Base-by-base conservation (phyloP, 2,888 invertebrate genomes). In the Syritta pipiens region DNA sequence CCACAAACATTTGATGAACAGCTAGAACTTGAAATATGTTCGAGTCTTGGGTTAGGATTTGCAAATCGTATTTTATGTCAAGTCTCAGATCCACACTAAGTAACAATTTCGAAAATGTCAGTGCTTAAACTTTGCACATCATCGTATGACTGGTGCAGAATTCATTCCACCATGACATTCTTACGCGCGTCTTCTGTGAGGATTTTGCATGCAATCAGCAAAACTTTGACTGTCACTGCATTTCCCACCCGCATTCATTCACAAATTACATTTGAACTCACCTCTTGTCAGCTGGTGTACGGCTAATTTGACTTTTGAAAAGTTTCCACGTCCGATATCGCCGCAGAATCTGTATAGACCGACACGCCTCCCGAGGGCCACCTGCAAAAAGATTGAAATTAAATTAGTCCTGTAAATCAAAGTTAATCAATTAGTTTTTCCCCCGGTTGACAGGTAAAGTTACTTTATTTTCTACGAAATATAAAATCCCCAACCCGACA, bases 281-380 rank as follows among this genome's bases (percentile, higher is more conserved):
- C 94, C 94, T 90, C 93, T 92, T 28, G 94, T 94, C 75, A 95
- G 88, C 81, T 93, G 92, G 88, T 95, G 94, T 53, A 93, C 90
- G 42, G 93, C 95, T 84, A 94, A 89, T 87, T 93, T 94, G 83
- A 95, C 94, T 88, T 93, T 93, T 40, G 94, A 94, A 88, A 95
- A 95, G 88, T 95, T 95, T 53, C 95, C 94, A 82, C 91, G 91
- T 24, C 94, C 94, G 67, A 95, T 91, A 85, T 94, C 94, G 81
- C 93, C 93, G 82, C 93, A 91, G 83, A 95, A 91, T 85, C 93
- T 89, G 89, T 95, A 95, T 84, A 94, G 91, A 20, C 94, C 94
- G 67, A 95, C 92, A 74, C 94, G 90, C 83, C 92, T 92, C 63
- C 94, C 94, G 75, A 94, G 90, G n/a, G 92, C 92, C 62, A 94